Conservation (phyloP, 2,888 invertebrate genomes). For the Sceliomorpha sp. region DNA sequence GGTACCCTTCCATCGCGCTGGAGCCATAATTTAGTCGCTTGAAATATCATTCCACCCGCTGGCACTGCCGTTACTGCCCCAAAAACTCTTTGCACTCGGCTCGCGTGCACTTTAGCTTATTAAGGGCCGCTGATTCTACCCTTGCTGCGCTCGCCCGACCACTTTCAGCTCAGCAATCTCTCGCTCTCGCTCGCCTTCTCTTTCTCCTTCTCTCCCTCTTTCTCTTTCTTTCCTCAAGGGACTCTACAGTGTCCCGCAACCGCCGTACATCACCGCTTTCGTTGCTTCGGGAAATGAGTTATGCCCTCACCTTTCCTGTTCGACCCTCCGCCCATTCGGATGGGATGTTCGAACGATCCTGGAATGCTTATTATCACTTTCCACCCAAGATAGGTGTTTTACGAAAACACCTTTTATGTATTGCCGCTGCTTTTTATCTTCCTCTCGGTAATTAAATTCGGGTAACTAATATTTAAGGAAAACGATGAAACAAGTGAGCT, state of each 20-base stretch:
- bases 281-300: constrained; percentile 68
- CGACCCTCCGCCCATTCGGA: constrained; percentile 41
- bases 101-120: constrained; percentile 78
- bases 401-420: constrained; percentile 47
- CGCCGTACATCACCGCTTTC: constrained; percentile 73
- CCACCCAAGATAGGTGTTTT: constrained; percentile 24
- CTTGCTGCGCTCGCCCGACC: constrained; percentile 33
- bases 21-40: constrained; percentile 48
- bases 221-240: constrained; percentile 30
- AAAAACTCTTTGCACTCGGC: constrained; percentile 66
- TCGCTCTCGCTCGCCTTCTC: constrained; percentile 3
- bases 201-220: constrained; percentile 4
- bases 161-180: constrained; percentile 15
- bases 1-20: constrained; percentile 21
- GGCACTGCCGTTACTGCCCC: constrained; percentile 31
- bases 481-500: no score
- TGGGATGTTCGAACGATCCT: constrained; percentile 48
- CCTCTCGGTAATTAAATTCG: no score
- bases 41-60: constrained; percentile 46
- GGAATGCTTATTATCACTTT: constrained; percentile 55
- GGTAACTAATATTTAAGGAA: no score
- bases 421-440: constrained; percentile 17
- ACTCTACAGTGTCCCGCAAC: constrained; percentile 63
- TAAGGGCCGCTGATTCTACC: constrained; percentile 70
- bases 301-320: constrained; percentile 60